Conservation (phyloP, 1,140 invertebrate genomes). For the Procambarus virginalis region DNA sequence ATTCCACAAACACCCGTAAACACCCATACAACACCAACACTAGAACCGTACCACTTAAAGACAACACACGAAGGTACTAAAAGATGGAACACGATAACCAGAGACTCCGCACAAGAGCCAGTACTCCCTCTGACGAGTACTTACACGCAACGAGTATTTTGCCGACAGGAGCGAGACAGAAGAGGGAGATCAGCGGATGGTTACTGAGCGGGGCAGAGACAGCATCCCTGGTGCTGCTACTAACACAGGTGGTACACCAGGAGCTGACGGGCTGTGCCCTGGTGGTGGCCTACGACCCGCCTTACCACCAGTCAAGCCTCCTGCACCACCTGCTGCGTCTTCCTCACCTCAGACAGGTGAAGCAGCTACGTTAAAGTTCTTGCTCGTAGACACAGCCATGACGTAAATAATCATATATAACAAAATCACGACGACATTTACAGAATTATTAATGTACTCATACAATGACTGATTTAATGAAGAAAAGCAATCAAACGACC, state of each 20-base stretch:
- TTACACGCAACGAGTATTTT: background rate
- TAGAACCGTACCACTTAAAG: too few relatives aligned
- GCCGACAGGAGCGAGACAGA: background rate
- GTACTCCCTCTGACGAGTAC: background rate
- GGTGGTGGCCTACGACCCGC: constrained; percentile 4
- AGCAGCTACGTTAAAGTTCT: background rate
- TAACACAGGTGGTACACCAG: background rate
- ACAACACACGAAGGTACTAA: background rate
- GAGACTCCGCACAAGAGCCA: background rate
- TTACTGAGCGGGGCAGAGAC: background rate
- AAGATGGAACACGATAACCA: background rate
- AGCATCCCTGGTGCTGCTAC: background rate
- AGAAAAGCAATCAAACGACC: too few relatives aligned
- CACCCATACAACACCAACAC: background rate
- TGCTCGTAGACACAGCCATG: too few relatives aligned
- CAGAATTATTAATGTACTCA: too few relatives aligned
- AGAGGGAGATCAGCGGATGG: background rate
- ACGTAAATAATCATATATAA: too few relatives aligned
- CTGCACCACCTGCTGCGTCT: background rate
- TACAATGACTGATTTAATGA: too few relatives aligned
- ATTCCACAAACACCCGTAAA: too few relatives aligned
- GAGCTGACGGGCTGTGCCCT: constrained; percentile 7
- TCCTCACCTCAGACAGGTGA: constrained; percentile 27
- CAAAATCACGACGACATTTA: too few relatives aligned
- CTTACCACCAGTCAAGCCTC: background rate